These are phyloP conservation scores for Rhinoraja longicauda DNA, from an alignment of 2,797 vertebrate species.

Conservation along the genomic window DNA sequence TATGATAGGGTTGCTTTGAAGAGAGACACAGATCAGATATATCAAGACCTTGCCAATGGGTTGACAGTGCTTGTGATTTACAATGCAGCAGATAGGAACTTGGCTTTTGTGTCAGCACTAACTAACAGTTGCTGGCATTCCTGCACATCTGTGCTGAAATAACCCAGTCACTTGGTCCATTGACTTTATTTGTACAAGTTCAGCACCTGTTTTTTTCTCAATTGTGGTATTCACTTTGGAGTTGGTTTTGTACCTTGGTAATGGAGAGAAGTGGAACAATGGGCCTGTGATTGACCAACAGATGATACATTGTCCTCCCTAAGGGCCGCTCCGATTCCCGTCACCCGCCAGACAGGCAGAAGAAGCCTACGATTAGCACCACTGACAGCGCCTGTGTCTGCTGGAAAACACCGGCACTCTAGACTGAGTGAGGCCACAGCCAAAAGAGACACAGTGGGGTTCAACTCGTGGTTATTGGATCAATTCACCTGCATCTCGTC, in stretches of 20 bases:
- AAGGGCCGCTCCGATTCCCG: no score
- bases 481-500: no score
- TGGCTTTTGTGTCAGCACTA: slow-evolving; percentile 43
- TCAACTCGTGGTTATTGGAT: no score
- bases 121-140: slow-evolving; percentile 45
- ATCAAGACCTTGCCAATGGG: slow-evolving; percentile 39
- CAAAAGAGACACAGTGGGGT: no score
- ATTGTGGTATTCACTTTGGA: background rate
- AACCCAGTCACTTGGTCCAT: slow-evolving; percentile 54
- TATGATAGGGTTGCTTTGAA: slow-evolving; percentile 51
- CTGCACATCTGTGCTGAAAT: slow-evolving; percentile 57
- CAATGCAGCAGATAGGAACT: slow-evolving; percentile 45
- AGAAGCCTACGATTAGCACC: no score
- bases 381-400: no score
- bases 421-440: no score
- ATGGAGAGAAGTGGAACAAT: background rate
- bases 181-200: background rate
- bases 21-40: slow-evolving; percentile 46
- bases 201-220: background rate
- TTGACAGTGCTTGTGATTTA: slow-evolving; percentile 53
- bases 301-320: background rate
- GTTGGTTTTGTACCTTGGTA: background rate
- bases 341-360: no score
- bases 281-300: background rate
- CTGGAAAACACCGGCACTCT: no score